Conservation (phyloP, 1,140 invertebrate species). For the Meloidogyne floridensis region DNA sequence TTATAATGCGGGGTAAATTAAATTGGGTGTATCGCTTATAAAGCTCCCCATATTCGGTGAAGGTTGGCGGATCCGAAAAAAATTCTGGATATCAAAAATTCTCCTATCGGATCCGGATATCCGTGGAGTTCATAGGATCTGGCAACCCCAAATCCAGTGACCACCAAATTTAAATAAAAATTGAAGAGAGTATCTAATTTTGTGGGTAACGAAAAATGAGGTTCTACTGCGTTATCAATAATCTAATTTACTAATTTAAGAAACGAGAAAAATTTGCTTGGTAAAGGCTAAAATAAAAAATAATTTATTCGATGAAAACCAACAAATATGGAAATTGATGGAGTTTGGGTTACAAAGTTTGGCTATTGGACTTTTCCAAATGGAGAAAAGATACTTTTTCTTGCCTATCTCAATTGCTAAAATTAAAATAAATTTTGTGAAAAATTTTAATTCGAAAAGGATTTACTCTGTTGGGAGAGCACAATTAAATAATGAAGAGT, state of each 20-base stretch:
- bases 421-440: neutral
- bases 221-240: neutral
- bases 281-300: neutral
- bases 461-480: neutral
- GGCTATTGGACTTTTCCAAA: neutral
- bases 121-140: too few relatives aligned
- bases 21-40: too few relatives aligned
- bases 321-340: neutral
- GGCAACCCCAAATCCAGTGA: too few relatives aligned
- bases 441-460: neutral
- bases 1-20: too few relatives aligned
- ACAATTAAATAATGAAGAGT: neutral
- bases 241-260: neutral
- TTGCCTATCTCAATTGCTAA: neutral
- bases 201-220: too few relatives aligned
- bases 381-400: neutral
- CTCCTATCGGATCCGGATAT: too few relatives aligned
- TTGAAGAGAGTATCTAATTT: too few relatives aligned
- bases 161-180: too few relatives aligned
- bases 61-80: too few relatives aligned
- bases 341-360: conserved; percentile 13
- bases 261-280: neutral
- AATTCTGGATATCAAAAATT: too few relatives aligned
- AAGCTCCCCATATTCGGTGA: too few relatives aligned
- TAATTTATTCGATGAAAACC: neutral